phyloP scores from a whole-genome alignment of 30 jellyfish, hydroid and myxozoan genomes.

The Pseudorhiza aurosa region DNA sequence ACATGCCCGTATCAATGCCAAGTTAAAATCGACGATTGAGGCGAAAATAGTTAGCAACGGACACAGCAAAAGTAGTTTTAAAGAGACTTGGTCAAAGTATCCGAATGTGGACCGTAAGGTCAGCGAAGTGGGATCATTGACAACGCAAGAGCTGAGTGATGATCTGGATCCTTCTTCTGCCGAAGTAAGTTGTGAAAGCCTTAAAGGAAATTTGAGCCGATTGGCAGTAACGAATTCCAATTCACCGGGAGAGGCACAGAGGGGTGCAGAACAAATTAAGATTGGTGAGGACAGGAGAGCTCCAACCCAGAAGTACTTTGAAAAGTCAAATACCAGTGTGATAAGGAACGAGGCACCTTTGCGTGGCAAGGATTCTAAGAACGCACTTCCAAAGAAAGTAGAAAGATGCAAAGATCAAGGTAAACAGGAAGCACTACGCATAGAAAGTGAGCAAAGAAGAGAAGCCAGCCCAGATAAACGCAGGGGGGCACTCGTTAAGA shows the following conservation, averaged over 20 bases:
- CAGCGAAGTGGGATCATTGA: too few species aligned
- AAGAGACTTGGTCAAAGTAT: background rate
- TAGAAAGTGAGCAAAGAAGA: background rate
- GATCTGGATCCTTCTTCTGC: too few species aligned
- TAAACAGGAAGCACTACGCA: background rate
- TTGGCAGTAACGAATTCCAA: too few species aligned
- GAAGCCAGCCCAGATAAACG: background rate
- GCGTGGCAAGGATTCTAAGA: background rate
- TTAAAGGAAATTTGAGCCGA: too few species aligned
- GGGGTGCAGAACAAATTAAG: too few species aligned
- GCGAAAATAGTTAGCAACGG: background rate
- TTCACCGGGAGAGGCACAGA: too few species aligned
- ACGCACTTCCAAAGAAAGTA: background rate
- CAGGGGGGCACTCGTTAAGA: constrained; percentile 45
- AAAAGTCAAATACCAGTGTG: too few species aligned
- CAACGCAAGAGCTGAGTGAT: too few species aligned
- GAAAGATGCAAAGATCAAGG: background rate
- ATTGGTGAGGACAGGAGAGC: too few species aligned
- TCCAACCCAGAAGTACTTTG: too few species aligned
- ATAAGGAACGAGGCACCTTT: too few species aligned
- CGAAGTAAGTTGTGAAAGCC: too few species aligned
- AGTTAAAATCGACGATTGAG: background rate
- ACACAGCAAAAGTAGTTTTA: background rate
- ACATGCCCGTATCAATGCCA: constrained; percentile 4
- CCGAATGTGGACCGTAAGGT: background rate